Base-by-base conservation (phyloP, 2,113 vertebrate genomes). In the Agapornis roseicollis region DNA sequence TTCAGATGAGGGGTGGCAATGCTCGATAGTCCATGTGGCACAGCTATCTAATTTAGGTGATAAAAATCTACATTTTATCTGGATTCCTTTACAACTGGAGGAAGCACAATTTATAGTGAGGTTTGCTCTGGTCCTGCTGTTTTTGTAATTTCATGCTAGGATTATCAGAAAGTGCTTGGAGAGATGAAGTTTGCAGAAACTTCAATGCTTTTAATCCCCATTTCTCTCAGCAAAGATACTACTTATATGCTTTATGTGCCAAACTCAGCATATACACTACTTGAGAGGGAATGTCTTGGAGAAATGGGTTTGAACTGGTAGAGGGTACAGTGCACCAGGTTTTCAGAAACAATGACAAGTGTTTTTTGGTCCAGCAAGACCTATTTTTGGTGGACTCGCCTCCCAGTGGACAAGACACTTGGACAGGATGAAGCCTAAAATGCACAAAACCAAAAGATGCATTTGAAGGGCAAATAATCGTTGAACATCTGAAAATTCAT, bases 61-160 rank as follows among this genome's bases (percentile, higher is more conserved):
- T 89, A 94, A 71, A 42, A 31, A 92, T 92, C 89, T 17, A 3
- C 37, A 1, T 69, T 72, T 94, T 89, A 84, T 90, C 94, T 81
- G 65, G 42, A 72, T 84, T 47, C 44, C 86, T 76, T 84, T 89
- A 52, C 83, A 71, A 85, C 29, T 8, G 44, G 55, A 86, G 60
- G 72, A 46, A 86, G 50, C 1, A 77, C 64, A 79, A 19, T 79
- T 88, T 78, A 35, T 8, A 84, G 69, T 9, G 35, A 93, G 55
- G 83, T 64, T 90, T 84, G 69, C 86, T 79, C 71, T 96, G 88
- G 72, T 92, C 85, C 88, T 0, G 17, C 90, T 94, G 83, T 1
- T 92, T 95, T 86, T 90, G 86, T 90, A 89, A 95, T 96, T 96
- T 95, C 86, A 81, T 84, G 90, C 94, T 93, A 95, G 80, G 86